A percentile compares a stretch with the other conserved stretches of the same genome.
Conservation (phyloP, 2,797 vertebrate species). For the Loriculus beryllinus region DNA sequence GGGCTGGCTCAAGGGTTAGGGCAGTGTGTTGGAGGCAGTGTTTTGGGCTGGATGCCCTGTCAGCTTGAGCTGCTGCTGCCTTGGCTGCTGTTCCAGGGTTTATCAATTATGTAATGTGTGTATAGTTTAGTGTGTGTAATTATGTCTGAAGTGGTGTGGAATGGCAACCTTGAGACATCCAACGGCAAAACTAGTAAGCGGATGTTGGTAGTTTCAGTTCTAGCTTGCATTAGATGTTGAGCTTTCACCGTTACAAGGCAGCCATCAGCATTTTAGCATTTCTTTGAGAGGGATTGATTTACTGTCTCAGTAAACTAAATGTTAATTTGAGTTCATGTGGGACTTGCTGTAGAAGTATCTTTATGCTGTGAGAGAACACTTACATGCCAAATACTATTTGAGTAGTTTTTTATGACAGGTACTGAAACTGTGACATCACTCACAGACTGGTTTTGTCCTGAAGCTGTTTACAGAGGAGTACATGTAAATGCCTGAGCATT, state of each 20-base stretch:
- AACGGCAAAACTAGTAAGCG: not conserved
- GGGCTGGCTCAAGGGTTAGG: not conserved
- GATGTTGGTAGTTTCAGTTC: not conserved
- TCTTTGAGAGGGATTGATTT: not conserved
- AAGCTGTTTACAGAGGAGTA: not conserved
- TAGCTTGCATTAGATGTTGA: not conserved
- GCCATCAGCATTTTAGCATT: not conserved
- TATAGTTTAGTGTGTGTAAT: not conserved
- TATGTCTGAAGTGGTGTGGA: not conserved
- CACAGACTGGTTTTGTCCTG: not conserved
- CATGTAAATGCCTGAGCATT: not conserved
- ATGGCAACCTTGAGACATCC: not conserved
- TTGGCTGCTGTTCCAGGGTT: not conserved
- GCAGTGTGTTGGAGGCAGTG: not conserved
- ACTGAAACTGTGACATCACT: not conserved
- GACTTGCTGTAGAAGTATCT: not conserved
- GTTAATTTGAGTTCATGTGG: not conserved
- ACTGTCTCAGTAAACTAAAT: not conserved
- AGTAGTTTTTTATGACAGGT: not conserved
- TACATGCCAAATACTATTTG: not conserved
- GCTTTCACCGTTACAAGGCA: not conserved
- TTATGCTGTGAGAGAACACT: not conserved
- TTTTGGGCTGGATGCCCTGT: not conserved
- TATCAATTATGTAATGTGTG: not conserved
- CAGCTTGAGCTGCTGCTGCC: not conserved